A percentile compares a stretch with the other conserved stretches of the same genome.
Evolutionary conservation across 2,888 invertebrate species (phyloP).

Genomic region (Chydorus sphaericus): DNA sequence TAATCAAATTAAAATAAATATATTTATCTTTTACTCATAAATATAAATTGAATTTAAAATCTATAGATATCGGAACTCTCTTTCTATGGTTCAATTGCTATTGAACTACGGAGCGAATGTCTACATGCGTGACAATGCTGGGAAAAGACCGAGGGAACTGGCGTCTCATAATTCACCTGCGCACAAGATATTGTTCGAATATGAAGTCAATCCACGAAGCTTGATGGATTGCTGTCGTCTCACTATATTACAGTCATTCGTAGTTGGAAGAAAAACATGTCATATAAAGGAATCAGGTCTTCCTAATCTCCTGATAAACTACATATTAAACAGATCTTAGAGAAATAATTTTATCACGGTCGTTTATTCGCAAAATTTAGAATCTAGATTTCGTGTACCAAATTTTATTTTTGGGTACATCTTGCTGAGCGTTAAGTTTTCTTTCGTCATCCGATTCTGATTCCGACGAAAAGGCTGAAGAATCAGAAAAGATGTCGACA

Average conservation of each 20-base stretch:
- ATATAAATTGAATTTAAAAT: not conserved
- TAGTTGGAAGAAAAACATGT: not conserved
- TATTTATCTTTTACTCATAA: not conserved
- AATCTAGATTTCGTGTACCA: not conserved
- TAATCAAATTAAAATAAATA: not conserved
- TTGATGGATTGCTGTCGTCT: constrained; percentile 17
- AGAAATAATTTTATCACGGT: not conserved
- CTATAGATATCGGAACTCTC: constrained; percentile 16
- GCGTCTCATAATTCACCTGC: constrained; percentile 12
- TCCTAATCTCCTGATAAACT: constrained; percentile 3
- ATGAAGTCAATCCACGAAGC: constrained; percentile 15
- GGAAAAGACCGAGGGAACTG: constrained; percentile 19
- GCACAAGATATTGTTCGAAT: constrained; percentile 10
- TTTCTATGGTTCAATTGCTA: constrained; percentile 19
- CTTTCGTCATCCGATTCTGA: not conserved
- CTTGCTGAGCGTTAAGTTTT: not conserved
- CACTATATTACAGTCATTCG: constrained; percentile 11
- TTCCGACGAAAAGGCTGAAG: not conserved
- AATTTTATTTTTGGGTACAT: not conserved
- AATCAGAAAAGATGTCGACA: not conserved
- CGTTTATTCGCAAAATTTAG: not conserved
- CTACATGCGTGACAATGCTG: constrained; percentile 21
- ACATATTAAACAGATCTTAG: constrained; percentile 1
- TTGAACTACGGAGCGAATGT: constrained; percentile 22
- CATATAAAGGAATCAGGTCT: constrained; percentile 1